These are phyloP conservation scores for Stichodactyla helianthus DNA, from an alignment of 64 coral and sea anemone species.

Conservation along the genomic window DNA sequence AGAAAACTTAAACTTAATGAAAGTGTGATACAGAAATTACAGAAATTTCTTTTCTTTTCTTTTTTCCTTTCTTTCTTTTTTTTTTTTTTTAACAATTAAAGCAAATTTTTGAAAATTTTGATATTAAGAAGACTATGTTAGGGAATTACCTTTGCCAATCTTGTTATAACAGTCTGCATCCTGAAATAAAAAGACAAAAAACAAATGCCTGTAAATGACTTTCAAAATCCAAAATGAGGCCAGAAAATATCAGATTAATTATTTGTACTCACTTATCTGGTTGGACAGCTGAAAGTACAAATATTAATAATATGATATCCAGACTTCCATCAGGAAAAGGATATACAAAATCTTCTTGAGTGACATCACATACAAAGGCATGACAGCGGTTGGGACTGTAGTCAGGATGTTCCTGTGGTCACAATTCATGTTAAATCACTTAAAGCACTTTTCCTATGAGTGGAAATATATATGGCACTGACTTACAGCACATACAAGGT, in stretches of 20 bases:
- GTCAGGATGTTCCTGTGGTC: constrained; percentile 49
- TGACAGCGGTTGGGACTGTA: constrained; percentile 67
- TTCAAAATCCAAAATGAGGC: neutral
- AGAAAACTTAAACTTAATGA: too few species aligned
- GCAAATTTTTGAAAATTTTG: too few species aligned
- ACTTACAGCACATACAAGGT: too few species aligned
- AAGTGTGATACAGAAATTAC: too few species aligned
- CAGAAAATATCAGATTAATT: neutral
- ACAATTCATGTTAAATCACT: neutral
- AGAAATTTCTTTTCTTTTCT: too few species aligned
- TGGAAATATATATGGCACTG: too few species aligned
- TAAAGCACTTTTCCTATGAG: too few species aligned
- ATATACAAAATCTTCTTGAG: constrained; percentile 64
- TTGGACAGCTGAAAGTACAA: constrained; percentile 87
- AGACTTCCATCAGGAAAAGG: constrained; percentile 80
- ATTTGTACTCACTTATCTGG: constrained; percentile 43
- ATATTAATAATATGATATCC: constrained; percentile 89
- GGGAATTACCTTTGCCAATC: constrained; percentile 40
- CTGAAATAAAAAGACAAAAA: constrained; percentile 15
- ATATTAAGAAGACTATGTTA: neutral
- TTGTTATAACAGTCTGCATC: constrained; percentile 60
- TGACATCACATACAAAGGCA: constrained; percentile 94
- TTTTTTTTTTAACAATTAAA: too few species aligned
- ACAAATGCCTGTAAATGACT: neutral
- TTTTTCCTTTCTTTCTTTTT: too few species aligned